Evolutionary conservation across 2,797 vertebrate species (phyloP).

Genomic region (Rhodeus uyekii): DNA sequence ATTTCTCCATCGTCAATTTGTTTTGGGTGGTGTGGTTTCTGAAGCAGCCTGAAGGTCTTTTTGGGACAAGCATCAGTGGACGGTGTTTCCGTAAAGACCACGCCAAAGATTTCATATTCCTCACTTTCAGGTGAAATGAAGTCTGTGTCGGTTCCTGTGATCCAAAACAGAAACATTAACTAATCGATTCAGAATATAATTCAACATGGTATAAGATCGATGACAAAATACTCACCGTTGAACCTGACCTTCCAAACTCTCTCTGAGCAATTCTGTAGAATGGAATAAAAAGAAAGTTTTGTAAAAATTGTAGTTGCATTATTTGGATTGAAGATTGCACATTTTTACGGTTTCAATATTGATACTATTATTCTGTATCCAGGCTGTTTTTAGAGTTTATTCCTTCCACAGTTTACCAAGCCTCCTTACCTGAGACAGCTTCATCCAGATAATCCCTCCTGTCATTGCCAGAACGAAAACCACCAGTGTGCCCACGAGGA

Average conservation of each 20-base stretch:
- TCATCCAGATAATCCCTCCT: slow-evolving; percentile 8
- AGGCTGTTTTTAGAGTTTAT: neutral
- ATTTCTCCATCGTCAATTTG: accelerated
- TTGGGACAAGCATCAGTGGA: accelerated
- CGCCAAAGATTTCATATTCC: slow-evolving; percentile 36
- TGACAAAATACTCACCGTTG: neutral
- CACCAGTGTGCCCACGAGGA: neutral
- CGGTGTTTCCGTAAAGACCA: neutral
- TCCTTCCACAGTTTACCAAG: neutral
- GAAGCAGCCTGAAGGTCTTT: accelerated
- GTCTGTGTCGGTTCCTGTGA: neutral
- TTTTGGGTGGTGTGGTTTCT: too few species aligned
- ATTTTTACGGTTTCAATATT: too few species aligned
- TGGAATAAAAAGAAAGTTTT: too few species aligned
- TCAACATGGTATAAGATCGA: neutral
- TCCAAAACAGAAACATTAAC: neutral
- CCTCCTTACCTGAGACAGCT: slow-evolving; percentile 17
- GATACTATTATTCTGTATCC: neutral
- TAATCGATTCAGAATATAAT: neutral
- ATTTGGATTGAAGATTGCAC: too few species aligned
- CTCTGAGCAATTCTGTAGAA: neutral
- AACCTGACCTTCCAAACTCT: accelerated
- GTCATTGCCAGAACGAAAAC: slow-evolving; percentile 22
- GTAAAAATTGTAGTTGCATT: neutral
- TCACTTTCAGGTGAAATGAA: slow-evolving; percentile 14